A percentile compares a stretch with the other conserved stretches of the same genome.
Evolutionary conservation across 2,888 invertebrate genomes (phyloP).

Genomic region (Drosophila helvetica): DNA sequence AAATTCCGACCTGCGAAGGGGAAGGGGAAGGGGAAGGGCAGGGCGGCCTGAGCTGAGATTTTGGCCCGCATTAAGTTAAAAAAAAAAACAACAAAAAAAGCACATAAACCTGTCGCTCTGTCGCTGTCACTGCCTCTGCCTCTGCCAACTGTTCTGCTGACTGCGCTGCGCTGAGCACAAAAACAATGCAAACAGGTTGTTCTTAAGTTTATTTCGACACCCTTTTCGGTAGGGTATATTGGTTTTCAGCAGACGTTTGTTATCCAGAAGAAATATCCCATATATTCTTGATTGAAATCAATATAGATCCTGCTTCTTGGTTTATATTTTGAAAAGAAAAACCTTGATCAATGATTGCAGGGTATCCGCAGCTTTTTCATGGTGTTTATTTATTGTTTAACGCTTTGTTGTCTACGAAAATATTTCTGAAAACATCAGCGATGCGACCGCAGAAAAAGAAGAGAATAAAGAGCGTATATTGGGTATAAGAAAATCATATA

Average conservation of each 20-base stretch:
- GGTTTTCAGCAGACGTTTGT: background rate
- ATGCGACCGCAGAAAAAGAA: slow-evolving; percentile 10
- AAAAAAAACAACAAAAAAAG: slow-evolving; percentile 33
- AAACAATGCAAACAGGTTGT: slow-evolving; percentile 70
- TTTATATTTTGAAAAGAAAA: too few species aligned
- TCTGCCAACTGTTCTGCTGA: background rate
- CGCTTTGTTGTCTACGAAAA: slow-evolving; percentile 74
- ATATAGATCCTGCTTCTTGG: too few species aligned
- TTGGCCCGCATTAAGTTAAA: slow-evolving; percentile 72
- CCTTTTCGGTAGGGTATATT: background rate
- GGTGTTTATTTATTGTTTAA: slow-evolving; percentile 13
- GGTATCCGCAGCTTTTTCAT: slow-evolving; percentile 9
- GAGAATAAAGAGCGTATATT: slow-evolving; percentile 27
- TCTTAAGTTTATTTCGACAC: slow-evolving; percentile 51
- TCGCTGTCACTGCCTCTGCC: slow-evolving; percentile 48
- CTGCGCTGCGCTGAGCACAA: slow-evolving; percentile 18
- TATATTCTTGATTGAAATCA: background rate
- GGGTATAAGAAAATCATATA: slow-evolving; percentile 38
- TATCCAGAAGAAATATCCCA: background rate
- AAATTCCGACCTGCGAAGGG: slow-evolving; percentile 20
- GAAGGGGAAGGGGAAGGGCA: slow-evolving; percentile 6
- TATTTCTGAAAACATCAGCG: slow-evolving; percentile 46
- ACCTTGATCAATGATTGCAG: background rate
- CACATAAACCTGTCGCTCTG: slow-evolving; percentile 51
- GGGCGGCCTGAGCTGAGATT: slow-evolving; percentile 58